Conservation (phyloP, 2,113 vertebrate genomes). For the Colistium nudipinnis region DNA sequence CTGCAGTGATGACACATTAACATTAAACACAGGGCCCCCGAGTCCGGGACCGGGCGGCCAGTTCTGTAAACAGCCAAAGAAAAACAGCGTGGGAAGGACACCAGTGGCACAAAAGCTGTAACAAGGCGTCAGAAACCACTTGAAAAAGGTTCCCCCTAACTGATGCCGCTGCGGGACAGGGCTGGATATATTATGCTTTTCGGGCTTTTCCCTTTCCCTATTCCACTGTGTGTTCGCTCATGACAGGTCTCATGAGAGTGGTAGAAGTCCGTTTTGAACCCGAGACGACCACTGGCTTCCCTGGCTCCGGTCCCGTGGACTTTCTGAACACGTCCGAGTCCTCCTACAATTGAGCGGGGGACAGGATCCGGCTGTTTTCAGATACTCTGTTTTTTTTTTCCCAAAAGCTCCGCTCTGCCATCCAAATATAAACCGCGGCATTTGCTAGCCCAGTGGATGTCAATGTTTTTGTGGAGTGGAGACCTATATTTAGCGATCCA, state of each 20-base stretch:
- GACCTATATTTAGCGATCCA: constrained; percentile 7
- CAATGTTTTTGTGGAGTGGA: background rate
- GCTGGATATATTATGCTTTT: too few species aligned
- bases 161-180: too few species aligned
- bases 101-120: background rate
- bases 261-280: background rate
- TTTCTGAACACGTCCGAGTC: constrained; percentile 40
- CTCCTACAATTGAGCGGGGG: constrained; percentile 23
- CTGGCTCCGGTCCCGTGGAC: constrained; percentile 33
- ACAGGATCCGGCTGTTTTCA: constrained; percentile 56
- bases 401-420: constrained; percentile 29
- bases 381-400: constrained; percentile 11
- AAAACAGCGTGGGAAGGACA: background rate
- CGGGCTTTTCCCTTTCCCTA: too few species aligned
- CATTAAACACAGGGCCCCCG: constrained; percentile 17
- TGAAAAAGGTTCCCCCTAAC: background rate
- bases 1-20: constrained; percentile 23
- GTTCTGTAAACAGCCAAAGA: constrained; percentile 1
- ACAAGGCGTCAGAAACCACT: constrained; percentile 2
- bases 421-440: constrained; percentile 36
- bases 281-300: constrained; percentile 12
- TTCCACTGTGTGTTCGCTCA: too few species aligned
- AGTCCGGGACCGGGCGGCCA: constrained; percentile 15
- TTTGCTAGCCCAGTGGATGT: constrained; percentile 5
- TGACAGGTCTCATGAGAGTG: background rate